Percentiles rank a stretch among this genome's conserved stretches.
Conservation (phyloP, 2,888 invertebrate species). For the Coecobrya sp. region DNA sequence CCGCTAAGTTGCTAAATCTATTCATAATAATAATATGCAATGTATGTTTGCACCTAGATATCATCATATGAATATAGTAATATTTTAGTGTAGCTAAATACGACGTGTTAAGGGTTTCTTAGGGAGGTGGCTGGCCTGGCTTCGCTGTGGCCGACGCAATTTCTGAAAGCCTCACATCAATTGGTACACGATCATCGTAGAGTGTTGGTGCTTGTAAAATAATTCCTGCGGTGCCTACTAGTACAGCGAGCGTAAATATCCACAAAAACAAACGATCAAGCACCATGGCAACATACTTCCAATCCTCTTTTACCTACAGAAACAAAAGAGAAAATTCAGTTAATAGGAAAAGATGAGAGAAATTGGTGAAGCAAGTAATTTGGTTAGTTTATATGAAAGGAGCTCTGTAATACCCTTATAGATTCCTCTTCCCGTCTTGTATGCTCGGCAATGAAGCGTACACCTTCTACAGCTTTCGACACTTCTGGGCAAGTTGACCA, state of each 20-base stretch:
- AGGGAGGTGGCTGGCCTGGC: slow-evolving; percentile 88
- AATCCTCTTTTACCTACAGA: slow-evolving; percentile 95
- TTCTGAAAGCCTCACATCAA: slow-evolving; percentile 95
- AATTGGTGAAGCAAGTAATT: neutral
- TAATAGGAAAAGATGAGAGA: neutral
- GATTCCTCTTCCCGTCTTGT: slow-evolving; percentile 97
- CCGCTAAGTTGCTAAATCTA: neutral
- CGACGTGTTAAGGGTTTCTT: neutral
- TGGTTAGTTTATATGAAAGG: neutral
- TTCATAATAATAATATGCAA: neutral
- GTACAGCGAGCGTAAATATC: slow-evolving; percentile 97
- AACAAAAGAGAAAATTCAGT: no score
- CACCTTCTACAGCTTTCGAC: slow-evolving; percentile 97
- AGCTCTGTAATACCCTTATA: slow-evolving; percentile 90
- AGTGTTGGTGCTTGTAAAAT: slow-evolving; percentile 96
- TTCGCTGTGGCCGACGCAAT: slow-evolving; percentile 96
- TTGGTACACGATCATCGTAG: slow-evolving; percentile 96
- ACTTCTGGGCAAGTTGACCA: slow-evolving; percentile 97
- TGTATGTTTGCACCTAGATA: neutral
- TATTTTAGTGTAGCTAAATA: neutral
- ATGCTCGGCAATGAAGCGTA: slow-evolving; percentile 97
- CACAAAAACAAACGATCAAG: slow-evolving; percentile 96
- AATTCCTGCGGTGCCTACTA: slow-evolving; percentile 96
- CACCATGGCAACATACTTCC: slow-evolving; percentile 98
- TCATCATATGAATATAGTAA: neutral